phyloP scores from a whole-genome alignment of 2,888 invertebrate species.

The Tetragnatha montana region DNA sequence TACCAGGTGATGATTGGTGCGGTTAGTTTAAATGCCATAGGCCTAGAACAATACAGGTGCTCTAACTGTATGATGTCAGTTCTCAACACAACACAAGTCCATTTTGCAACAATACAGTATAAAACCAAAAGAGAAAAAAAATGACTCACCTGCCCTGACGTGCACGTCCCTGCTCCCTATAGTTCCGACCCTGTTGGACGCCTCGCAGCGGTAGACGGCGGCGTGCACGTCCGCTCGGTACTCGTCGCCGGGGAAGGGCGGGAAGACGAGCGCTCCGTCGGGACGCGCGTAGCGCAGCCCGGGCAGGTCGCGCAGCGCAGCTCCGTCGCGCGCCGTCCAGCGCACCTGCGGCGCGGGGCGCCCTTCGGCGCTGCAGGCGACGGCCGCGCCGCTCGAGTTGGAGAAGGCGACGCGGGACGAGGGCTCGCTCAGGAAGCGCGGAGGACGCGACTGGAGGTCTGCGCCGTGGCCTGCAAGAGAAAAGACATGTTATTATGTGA shows the following conservation, averaged over 20 bases:
- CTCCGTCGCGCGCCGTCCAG: constrained; percentile 63
- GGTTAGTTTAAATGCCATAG: no score
- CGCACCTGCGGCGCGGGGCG: constrained; percentile 46
- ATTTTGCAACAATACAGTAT: no score
- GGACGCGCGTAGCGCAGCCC: constrained; percentile 66
- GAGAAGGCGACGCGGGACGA: constrained; percentile 60
- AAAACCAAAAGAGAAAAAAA: neutral
- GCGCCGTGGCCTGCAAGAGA: constrained; percentile 3
- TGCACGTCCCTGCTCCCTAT: constrained; percentile 72
- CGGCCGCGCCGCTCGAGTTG: constrained; percentile 60
- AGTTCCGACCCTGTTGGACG: constrained; percentile 67
- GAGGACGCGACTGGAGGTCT: constrained; percentile 36
- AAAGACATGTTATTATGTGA: no score
- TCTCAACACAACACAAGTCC: no score
- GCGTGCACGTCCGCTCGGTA: constrained; percentile 72
- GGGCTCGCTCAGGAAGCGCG: constrained; percentile 57
- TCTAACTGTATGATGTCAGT: no score
- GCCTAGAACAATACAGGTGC: no score
- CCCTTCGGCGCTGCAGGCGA: constrained; percentile 57
- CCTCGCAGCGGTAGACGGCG: constrained; percentile 70
- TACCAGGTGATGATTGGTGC: no score
- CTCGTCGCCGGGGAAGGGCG: constrained; percentile 71
- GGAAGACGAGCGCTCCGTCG: constrained; percentile 71
- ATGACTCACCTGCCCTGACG: constrained; percentile 69
- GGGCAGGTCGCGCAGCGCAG: constrained; percentile 45